Evolutionary conservation across 2,888 invertebrate species (phyloP).

Genomic region (Epinotia bilunana): DNA sequence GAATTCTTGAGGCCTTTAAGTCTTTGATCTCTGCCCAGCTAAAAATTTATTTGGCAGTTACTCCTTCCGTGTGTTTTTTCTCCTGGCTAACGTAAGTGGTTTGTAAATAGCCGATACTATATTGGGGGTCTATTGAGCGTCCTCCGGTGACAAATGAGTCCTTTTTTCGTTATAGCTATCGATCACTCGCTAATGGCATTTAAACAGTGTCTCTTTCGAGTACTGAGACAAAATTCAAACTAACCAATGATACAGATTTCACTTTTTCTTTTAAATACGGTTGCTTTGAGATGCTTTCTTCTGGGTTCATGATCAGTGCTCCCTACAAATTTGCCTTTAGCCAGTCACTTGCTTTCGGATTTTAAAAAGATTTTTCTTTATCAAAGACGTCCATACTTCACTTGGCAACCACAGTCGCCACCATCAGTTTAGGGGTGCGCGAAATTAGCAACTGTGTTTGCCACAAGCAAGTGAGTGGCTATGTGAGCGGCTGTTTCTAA

Average conservation of each 20-base stretch:
- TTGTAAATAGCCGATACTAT: slow-evolving; percentile 72
- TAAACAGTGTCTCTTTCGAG: slow-evolving; percentile 55
- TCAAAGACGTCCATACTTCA: no score
- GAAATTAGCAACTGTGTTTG: no score
- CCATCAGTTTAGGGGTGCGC: no score
- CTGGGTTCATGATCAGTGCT: no score
- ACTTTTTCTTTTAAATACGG: background rate
- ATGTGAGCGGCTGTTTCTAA: no score
- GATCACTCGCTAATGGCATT: slow-evolving; percentile 76
- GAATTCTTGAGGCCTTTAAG: background rate
- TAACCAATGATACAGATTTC: background rate
- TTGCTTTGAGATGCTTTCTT: no score
- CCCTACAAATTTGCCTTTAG: no score
- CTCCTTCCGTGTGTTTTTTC: slow-evolving; percentile 72
- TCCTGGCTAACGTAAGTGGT: slow-evolving; percentile 60
- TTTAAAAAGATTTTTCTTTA: no score
- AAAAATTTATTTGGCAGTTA: slow-evolving; percentile 68
- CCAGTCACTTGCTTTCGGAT: no score
- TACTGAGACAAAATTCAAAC: background rate
- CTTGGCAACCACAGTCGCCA: no score
- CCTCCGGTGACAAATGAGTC: slow-evolving; percentile 76
- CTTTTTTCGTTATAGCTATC: slow-evolving; percentile 68
- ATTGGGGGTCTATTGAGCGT: slow-evolving; percentile 75
- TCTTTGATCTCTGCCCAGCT: slow-evolving; percentile 66
- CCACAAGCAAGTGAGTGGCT: no score